Percentiles rank a stretch among this genome's conserved stretches.
phyloP scores from a whole-genome alignment of 2,113 vertebrate genomes.

The Prochilodus magdalenae region DNA sequence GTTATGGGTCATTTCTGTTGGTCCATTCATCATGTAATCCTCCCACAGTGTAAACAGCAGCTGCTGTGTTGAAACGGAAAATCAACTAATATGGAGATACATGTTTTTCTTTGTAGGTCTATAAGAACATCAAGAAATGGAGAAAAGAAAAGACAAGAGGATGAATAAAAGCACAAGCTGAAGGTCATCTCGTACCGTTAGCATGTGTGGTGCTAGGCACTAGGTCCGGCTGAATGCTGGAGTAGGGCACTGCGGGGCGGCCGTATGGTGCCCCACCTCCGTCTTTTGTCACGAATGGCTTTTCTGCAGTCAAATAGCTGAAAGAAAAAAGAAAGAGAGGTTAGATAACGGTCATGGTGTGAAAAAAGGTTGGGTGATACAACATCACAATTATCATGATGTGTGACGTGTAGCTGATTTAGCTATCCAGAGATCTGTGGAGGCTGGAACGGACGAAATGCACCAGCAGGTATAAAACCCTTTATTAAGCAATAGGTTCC shows the following conservation, averaged over 20 bases:
- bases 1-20: too few species aligned
- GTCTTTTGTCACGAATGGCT: slow-evolving; percentile 9
- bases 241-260: slow-evolving; percentile 8
- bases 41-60: too few species aligned
- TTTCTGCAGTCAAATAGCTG: slow-evolving; percentile 24
- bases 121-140: not conserved
- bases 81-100: too few species aligned
- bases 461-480: too few species aligned
- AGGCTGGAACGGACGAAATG: too few species aligned
- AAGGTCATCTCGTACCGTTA: slow-evolving; percentile 14
- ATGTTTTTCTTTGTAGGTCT: not conserved
- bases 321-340: not conserved
- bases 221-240: slow-evolving; percentile 21
- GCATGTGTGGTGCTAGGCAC: slow-evolving; percentile 12
- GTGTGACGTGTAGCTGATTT: too few species aligned
- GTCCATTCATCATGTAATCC: too few species aligned
- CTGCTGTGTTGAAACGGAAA: too few species aligned
- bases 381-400: too few species aligned
- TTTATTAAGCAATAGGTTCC: too few species aligned
- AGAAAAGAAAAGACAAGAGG: not conserved
- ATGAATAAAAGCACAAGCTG: not conserved
- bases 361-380: not conserved
- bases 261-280: slow-evolving; percentile 13
- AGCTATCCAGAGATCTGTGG: too few species aligned
- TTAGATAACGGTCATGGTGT: not conserved